A percentile compares a stretch with the other conserved stretches of the same genome.
Evolutionary conservation across 2,797 vertebrate genomes (phyloP).

Genomic region (Lepilemur ruficaudatus): DNA sequence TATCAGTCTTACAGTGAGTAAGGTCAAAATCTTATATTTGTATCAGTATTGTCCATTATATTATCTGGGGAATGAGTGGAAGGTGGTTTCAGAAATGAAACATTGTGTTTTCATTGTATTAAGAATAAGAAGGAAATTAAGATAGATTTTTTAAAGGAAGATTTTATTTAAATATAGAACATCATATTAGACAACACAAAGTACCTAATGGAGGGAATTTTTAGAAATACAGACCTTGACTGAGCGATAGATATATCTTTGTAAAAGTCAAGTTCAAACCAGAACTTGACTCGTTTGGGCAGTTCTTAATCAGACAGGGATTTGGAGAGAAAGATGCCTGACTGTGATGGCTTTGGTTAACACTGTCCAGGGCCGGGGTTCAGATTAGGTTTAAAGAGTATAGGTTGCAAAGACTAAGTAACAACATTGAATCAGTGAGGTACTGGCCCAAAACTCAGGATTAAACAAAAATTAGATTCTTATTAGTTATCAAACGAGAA

Average conservation of each 20-base stretch:
- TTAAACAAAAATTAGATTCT: slow-evolving; percentile 41
- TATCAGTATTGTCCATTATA: slow-evolving; percentile 2
- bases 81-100: neutral
- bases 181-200: neutral
- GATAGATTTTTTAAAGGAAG: slow-evolving; percentile 15
- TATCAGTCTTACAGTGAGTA: neutral
- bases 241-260: neutral
- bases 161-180: slow-evolving; percentile 59
- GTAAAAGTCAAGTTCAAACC: neutral
- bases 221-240: neutral
- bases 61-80: neutral
- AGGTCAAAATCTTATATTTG: slow-evolving; percentile 51
- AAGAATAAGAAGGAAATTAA: slow-evolving; percentile 14
- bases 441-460: neutral
- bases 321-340: neutral
- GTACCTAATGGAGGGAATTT: neutral
- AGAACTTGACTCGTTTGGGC: neutral
- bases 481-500: slow-evolving; percentile 51
- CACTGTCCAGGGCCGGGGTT: neutral
- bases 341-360: neutral
- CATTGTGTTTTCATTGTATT: neutral
- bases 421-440: neutral
- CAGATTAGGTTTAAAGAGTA: neutral
- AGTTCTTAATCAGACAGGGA: neutral
- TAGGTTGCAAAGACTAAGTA: neutral